Percentiles rank a stretch among this genome's conserved stretches.
Evolutionary conservation across 1,140 invertebrate genomes (phyloP).

Genomic region (Maniola jurtina): DNA sequence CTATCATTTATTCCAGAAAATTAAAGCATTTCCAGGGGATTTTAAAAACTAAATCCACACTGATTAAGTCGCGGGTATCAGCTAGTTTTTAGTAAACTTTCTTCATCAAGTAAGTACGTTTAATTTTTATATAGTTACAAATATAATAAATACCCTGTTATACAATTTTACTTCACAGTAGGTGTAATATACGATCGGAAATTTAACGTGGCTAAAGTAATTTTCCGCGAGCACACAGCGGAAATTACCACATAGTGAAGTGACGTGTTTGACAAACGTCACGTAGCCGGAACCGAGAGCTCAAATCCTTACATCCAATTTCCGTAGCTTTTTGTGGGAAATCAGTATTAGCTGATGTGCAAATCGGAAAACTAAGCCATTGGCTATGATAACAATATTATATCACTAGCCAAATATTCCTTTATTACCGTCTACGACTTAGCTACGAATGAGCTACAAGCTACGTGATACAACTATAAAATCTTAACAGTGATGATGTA

Average conservation of each 20-base stretch:
- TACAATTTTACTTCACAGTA: neutral
- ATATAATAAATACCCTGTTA: neutral
- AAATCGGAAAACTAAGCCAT: slow-evolving; percentile 64
- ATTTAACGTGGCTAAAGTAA: slow-evolving; percentile 77
- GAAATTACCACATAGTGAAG: slow-evolving; percentile 78
- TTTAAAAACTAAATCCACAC: too few relatives aligned
- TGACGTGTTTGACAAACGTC: slow-evolving; percentile 78
- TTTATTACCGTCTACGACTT: neutral
- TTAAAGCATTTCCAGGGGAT: too few relatives aligned
- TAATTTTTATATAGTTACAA: too few relatives aligned
- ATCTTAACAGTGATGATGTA: too few relatives aligned
- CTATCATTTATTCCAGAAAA: too few relatives aligned
- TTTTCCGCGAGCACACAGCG: slow-evolving; percentile 73
- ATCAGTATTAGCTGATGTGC: slow-evolving; percentile 75
- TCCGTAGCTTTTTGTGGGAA: slow-evolving; percentile 76
- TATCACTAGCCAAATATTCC: neutral
- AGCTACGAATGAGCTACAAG: neutral
- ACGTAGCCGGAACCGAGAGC: slow-evolving; percentile 73
- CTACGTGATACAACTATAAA: too few relatives aligned
- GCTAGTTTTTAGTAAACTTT: too few relatives aligned
- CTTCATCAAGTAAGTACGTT: too few relatives aligned
- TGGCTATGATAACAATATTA: neutral
- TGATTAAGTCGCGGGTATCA: too few relatives aligned
- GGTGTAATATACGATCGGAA: slow-evolving; percentile 49
- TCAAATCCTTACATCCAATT: slow-evolving; percentile 79